Evolutionary conservation across 2,113 vertebrate species (phyloP), one percentile per base, ranked within the genome.

Genomic region (Antennarius striatus): DNA sequence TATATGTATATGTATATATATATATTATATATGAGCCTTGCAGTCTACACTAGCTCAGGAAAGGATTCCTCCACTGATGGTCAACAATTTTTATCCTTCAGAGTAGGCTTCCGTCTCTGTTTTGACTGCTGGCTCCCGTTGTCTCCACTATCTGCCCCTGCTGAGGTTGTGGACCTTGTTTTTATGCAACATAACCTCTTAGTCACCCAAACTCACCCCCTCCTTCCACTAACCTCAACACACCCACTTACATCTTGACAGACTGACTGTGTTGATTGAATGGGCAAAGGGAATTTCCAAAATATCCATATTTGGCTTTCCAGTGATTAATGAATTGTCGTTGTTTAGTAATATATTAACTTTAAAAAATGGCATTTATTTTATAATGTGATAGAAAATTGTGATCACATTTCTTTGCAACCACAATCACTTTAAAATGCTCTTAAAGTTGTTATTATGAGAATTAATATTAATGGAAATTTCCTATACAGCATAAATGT

Each of bases 131-230:
- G n/a, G 17, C 30, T 74, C 58, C 71, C 73, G 74, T 70, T 58
- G 64, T 51, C 73, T 63, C 42, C 67, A 55, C 32, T 56, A 28
- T 86, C 62, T 78, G 66, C 39, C 17, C 45, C 68, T 60, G 43
- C 66, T 70, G 59, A 57, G 47, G 66, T 50, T 75, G 75, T 58
- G 70, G 81, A 72, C 54, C 79, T 61, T 69, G 83, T 90, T 90
- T 92, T 86, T 92, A 92, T 87, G 59, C 75, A 64, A 36, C 3
- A 10, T 15, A 58, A 69, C 13, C 51, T 71, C 81, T 89, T 91
- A 92, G 86, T 92, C 90, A 91, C 85, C 63, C 72, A 6, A 69
- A 64, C 75, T 75, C 28, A 28, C 40, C 60, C 75, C 85, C 72
- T 17, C 83, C 82, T 66, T 59, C 83, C 56, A 39, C 65, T 29